A percentile compares a stretch with the other conserved stretches of the same genome.
Conservation (phyloP, 2,888 invertebrate genomes). For the Fissipunctia ypsillon region DNA sequence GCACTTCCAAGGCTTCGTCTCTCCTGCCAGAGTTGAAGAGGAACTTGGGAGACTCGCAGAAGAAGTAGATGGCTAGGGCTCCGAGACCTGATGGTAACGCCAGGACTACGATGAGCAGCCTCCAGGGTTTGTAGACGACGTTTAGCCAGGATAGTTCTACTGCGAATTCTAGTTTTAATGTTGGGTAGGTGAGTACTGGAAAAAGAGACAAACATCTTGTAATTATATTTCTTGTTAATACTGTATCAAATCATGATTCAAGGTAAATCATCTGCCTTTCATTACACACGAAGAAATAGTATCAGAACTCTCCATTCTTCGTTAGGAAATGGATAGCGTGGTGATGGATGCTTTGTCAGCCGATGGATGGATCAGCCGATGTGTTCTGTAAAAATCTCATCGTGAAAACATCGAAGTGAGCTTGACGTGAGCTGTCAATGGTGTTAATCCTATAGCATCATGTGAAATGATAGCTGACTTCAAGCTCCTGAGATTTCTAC, state of each 20-base stretch:
- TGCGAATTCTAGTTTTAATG: conserved; percentile 90
- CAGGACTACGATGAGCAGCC: conserved; percentile 91
- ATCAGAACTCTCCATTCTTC: neutral
- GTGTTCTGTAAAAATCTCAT: too few relatives aligned
- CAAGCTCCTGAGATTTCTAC: too few relatives aligned
- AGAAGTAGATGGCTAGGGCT: conserved; percentile 89
- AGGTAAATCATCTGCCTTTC: neutral
- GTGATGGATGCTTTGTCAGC: neutral
- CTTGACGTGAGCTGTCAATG: too few relatives aligned
- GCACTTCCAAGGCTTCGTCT: conserved; percentile 90
- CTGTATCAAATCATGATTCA: neutral
- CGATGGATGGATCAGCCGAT: too few relatives aligned
- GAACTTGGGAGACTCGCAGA: conserved; percentile 95
- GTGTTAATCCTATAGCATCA: too few relatives aligned
- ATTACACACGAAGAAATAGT: neutral
- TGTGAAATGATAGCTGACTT: too few relatives aligned
- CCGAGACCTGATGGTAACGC: conserved; percentile 88
- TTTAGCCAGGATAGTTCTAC: conserved; percentile 83
- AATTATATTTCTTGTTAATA: neutral
- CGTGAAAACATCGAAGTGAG: too few relatives aligned
- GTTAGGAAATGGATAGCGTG: neutral
- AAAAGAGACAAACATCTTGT: conserved; percentile 30
- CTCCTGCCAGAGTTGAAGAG: conserved; percentile 91
- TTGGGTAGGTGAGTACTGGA: conserved; percentile 92
- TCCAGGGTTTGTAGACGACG: conserved; percentile 93